phyloP scores from a whole-genome alignment of 2,113 vertebrate species.

The Leiothrix lutea region DNA sequence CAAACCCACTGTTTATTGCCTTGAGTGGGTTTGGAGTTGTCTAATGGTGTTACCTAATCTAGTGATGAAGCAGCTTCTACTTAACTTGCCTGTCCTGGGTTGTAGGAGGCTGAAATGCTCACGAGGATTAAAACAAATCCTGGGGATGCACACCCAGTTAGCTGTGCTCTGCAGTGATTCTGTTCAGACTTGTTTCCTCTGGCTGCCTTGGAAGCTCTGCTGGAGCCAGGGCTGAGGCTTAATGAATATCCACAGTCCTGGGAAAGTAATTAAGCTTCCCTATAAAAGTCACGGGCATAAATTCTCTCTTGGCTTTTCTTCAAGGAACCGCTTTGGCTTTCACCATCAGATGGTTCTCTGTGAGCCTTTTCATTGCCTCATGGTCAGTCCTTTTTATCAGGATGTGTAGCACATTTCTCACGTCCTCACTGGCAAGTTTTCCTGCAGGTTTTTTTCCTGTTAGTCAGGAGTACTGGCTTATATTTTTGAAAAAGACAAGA shows the following conservation, averaged over 20 bases:
- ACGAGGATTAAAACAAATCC: background rate
- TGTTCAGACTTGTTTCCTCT: constrained; percentile 42
- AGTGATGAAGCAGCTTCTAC: background rate
- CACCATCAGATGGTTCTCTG: background rate
- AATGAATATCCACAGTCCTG: constrained; percentile 35
- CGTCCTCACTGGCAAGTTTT: background rate
- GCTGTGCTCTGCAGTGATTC: background rate
- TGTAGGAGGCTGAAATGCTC: background rate
- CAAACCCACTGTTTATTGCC: background rate
- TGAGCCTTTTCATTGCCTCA: background rate
- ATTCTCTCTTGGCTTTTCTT: constrained; percentile 42
- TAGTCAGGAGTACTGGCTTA: background rate
- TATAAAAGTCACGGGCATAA: constrained; percentile 34
- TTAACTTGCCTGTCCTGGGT: background rate
- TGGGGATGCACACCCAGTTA: background rate
- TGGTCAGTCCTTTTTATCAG: background rate
- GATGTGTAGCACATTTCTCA: background rate
- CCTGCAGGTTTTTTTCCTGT: background rate
- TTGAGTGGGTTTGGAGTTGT: background rate
- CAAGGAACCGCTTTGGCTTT: background rate
- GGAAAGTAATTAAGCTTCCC: constrained; percentile 55
- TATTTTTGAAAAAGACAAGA: background rate
- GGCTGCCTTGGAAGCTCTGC: background rate
- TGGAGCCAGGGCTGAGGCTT: constrained; percentile 37
- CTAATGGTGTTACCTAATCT: background rate